These are phyloP conservation scores for Glossophaga mutica DNA, from an alignment of 2,797 vertebrate genomes.

Conservation along the genomic window DNA sequence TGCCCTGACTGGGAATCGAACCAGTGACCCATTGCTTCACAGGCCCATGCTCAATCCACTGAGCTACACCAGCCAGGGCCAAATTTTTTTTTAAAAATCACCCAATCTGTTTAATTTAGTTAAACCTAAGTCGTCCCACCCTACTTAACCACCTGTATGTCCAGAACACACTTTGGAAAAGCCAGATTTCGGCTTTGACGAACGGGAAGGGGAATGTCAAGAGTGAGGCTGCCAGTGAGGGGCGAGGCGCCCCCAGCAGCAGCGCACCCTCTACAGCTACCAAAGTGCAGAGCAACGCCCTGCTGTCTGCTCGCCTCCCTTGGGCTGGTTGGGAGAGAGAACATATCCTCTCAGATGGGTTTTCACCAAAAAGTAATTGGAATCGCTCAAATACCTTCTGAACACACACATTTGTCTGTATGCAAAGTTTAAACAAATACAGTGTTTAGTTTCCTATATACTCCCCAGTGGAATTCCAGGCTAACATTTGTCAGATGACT, in stretches of 20 bases:
- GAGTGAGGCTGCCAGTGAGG: not conserved
- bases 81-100: not conserved
- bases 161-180: not conserved
- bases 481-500: constrained; percentile 28
- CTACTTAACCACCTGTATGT: not conserved
- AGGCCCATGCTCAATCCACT: no score
- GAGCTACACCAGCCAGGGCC: no score
- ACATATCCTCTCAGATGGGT: not conserved
- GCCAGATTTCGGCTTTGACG: not conserved
- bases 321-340: not conserved
- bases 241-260: not conserved
- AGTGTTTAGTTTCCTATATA: constrained; percentile 17
- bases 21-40: no score
- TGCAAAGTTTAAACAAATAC: not conserved
- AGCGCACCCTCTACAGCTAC: fast-evolving
- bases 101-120: not conserved
- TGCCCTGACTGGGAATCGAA: no score
- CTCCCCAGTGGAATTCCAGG: constrained; percentile 22
- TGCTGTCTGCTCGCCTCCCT: not conserved
- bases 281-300: no score
- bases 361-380: not conserved
- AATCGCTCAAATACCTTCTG: not conserved
- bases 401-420: not conserved
- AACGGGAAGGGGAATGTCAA: not conserved
- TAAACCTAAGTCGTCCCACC: not conserved